Conservation (phyloP, 2,113 vertebrate species). For the Nematolebias whitei region DNA sequence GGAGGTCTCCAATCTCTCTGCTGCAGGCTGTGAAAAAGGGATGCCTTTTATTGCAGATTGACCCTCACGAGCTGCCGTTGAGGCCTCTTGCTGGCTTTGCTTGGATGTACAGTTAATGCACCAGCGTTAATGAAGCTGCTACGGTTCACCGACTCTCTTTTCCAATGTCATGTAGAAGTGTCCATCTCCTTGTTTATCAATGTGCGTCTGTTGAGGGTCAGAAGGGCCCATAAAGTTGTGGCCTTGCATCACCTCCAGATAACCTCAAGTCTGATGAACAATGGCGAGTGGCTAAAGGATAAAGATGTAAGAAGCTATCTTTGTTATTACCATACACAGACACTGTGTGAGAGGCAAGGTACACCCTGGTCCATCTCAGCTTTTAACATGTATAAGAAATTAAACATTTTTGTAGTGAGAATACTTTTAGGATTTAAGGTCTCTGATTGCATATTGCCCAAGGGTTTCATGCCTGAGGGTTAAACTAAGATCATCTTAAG, state of each 20-base stretch:
- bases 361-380: not conserved
- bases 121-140: constrained; percentile 76
- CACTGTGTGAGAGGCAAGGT: too few relatives aligned
- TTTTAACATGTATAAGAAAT: too few relatives aligned
- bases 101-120: constrained; percentile 82
- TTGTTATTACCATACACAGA: constrained; percentile 2
- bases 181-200: constrained; percentile 53
- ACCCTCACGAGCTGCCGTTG: constrained; percentile 70
- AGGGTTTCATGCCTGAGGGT: too few relatives aligned
- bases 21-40: constrained; percentile 74
- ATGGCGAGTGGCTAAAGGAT: constrained; percentile 16
- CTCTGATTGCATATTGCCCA: too few relatives aligned
- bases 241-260: constrained; percentile 38
- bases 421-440: too few relatives aligned
- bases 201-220: constrained; percentile 45
- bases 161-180: constrained; percentile 44
- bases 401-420: too few relatives aligned
- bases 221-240: constrained; percentile 42
- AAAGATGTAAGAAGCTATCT: not conserved
- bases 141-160: constrained; percentile 51
- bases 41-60: constrained; percentile 82
- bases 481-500: too few relatives aligned
- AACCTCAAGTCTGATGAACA: constrained; percentile 48
- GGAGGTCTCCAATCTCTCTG: constrained; percentile 73
- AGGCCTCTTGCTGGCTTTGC: constrained; percentile 60